A percentile compares a stretch with the other conserved stretches of the same genome.
Evolutionary conservation across 2,113 vertebrate genomes (phyloP).

Genomic region (Prietella phreatophila): DNA sequence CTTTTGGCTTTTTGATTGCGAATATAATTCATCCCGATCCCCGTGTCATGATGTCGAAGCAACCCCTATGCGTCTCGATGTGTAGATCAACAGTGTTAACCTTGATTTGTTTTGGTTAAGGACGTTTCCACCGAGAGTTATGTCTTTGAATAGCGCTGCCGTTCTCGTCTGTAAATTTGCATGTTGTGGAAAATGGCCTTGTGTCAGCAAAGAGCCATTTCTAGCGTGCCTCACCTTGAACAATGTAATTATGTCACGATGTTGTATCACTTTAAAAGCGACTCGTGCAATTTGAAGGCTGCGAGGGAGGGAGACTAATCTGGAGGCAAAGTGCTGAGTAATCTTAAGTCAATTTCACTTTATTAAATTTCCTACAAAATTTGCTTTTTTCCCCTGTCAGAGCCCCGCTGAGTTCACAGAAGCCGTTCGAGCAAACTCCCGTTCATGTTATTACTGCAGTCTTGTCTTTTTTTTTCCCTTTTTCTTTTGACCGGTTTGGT

Average conservation of each 20-base stretch:
- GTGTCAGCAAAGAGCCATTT: constrained; percentile 56
- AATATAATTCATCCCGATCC: neutral
- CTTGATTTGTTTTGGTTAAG: constrained; percentile 38
- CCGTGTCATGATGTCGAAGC: constrained; percentile 35
- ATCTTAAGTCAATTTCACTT: constrained; percentile 81
- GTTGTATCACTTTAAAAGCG: constrained; percentile 55
- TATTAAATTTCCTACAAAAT: constrained; percentile 86
- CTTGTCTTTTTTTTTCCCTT: constrained; percentile 12
- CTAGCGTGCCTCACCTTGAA: constrained; percentile 52
- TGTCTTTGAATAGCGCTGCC: constrained; percentile 35
- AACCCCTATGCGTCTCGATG: constrained; percentile 34
- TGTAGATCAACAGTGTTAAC: constrained; percentile 39
- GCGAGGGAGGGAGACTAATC: constrained; percentile 58
- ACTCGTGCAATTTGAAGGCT: constrained; percentile 59
- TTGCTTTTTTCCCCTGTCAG: constrained; percentile 45
- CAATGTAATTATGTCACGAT: constrained; percentile 56
- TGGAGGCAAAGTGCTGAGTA: constrained; percentile 83
- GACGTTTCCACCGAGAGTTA: constrained; percentile 23
- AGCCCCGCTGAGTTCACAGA: constrained; percentile 54
- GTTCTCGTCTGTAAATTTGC: constrained; percentile 51
- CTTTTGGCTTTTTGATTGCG: constrained; percentile 25
- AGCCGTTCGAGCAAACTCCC: constrained; percentile 40
- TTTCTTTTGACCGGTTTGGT: neutral
- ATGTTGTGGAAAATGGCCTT: constrained; percentile 59
- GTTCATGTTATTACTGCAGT: constrained; percentile 35